Percentiles rank a stretch among this genome's conserved stretches.
Conservation (phyloP, 2,888 invertebrate genomes). For the Aleiodes leptofemur region DNA sequence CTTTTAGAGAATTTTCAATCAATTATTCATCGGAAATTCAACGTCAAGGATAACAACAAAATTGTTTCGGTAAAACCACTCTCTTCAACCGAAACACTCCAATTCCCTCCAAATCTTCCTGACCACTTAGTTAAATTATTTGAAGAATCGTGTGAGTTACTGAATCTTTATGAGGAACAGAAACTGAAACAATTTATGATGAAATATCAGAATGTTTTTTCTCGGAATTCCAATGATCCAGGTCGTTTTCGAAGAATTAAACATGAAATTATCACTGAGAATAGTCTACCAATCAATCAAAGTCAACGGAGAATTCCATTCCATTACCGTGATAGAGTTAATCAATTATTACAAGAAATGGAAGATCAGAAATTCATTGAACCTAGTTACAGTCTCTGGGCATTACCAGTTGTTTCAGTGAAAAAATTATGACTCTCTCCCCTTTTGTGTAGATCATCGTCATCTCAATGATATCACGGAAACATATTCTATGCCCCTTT, state of each 20-base stretch:
- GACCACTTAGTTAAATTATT: no score
- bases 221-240: conserved; percentile 5
- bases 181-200: not conserved
- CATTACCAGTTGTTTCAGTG: conserved; percentile 42
- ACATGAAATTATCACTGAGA: not conserved
- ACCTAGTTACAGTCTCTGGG: conserved; percentile 43
- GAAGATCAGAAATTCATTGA: conserved; percentile 28
- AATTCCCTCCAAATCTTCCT: no score
- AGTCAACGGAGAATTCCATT: conserved; percentile 8
- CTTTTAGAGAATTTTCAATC: not conserved
- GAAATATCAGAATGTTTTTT: not conserved
- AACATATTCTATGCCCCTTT: conserved; percentile 38
- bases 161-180: not conserved
- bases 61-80: no score
- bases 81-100: no score
- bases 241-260: conserved; percentile 10
- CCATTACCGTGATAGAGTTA: not conserved
- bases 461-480: conserved; percentile 29
- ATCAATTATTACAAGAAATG: conserved; percentile 9
- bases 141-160: no score
- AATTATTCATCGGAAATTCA: not conserved
- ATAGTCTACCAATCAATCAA: conserved; percentile 7
- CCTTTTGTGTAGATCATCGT: conserved; percentile 41
- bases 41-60: not conserved
- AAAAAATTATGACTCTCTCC: conserved; percentile 24